Evolutionary conservation across 2,888 invertebrate species (phyloP).

Genomic region (Drosophila nigritarsus): DNA sequence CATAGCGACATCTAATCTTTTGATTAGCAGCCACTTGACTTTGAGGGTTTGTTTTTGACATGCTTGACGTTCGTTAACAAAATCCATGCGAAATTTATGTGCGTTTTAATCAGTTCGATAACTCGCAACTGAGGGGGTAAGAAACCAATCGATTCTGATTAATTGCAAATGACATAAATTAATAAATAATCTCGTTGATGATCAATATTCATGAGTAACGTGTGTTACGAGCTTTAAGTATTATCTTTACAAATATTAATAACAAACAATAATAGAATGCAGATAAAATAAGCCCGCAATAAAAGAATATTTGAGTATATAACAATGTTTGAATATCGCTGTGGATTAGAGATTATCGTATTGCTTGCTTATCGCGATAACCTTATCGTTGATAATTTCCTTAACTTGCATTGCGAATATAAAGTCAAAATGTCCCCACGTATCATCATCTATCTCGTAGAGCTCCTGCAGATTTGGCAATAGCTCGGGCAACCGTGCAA

Average conservation of each 20-base stretch:
- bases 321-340: background rate
- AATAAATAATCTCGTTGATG: background rate
- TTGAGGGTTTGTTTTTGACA: constrained; percentile 6
- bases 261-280: background rate
- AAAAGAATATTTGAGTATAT: background rate
- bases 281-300: background rate
- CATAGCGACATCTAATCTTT: constrained; percentile 53
- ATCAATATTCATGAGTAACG: background rate
- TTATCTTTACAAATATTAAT: background rate
- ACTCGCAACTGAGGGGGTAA: background rate
- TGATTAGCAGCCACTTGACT: constrained; percentile 32
- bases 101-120: constrained; percentile 23
- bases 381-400: constrained; percentile 69
- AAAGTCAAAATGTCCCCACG: constrained; percentile 82
- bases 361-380: constrained; percentile 55
- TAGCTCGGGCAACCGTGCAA: constrained; percentile 54
- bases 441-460: constrained; percentile 67
- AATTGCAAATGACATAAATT: constrained; percentile 2
- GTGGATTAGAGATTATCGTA: constrained; percentile 53
- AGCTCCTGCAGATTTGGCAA: constrained; percentile 63
- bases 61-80: constrained; percentile 18
- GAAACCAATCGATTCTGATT: background rate
- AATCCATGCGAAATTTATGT: constrained; percentile 46
- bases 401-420: constrained; percentile 76
- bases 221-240: background rate